Evolutionary conservation across 2,113 vertebrate species (phyloP), one percentile per base, ranked within the genome.

Genomic region (Vidua macroura): DNA sequence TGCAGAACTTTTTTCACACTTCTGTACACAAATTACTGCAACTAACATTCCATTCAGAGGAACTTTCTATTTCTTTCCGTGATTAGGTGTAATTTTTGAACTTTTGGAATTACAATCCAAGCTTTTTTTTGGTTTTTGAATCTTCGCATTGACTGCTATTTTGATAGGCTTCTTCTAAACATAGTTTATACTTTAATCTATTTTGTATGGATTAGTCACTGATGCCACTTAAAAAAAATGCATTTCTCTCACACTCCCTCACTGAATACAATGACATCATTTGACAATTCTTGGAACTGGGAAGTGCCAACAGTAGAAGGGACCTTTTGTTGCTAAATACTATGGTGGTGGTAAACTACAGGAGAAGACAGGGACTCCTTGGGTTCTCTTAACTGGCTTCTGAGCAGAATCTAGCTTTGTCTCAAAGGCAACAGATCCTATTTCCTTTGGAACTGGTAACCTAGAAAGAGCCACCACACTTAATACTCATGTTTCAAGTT

Each of bases 391-490:
- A 73, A 37, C 8, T 74, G 25, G 8, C 30, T 81, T 86, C 39
- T 41, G 10, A 46, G 21, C 10, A 66, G 33, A 77, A 83, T n/a
- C 14, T 70, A 51, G 4, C 18, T 27, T 69, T 91, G 18, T 53
- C 13, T 91, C 20, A 75, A 76, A 49, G 25, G 20, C 11, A 69
- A 33, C 4, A 48, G 21, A 59, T 43, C 2, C 8, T 41, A 20
- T 77, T 67, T 86, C 19, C 39, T 35, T 35, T 51, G 28, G 15
- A 59, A 62, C 13, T 63, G 24, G 20, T 67, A 55, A 39, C 6
- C 3, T 49, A 53, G 17, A 23, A 88, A 83, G 25, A 58, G 2
- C 3, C 58, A 76, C 8, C 0, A 0, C 19, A 51, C 5, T 28
- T 88, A 76, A 60, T 31, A 27, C 8, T 48, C 16, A 2, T 24